phyloP scores from a whole-genome alignment of 1,140 invertebrate species.

The Drosophila tropicalis region DNA sequence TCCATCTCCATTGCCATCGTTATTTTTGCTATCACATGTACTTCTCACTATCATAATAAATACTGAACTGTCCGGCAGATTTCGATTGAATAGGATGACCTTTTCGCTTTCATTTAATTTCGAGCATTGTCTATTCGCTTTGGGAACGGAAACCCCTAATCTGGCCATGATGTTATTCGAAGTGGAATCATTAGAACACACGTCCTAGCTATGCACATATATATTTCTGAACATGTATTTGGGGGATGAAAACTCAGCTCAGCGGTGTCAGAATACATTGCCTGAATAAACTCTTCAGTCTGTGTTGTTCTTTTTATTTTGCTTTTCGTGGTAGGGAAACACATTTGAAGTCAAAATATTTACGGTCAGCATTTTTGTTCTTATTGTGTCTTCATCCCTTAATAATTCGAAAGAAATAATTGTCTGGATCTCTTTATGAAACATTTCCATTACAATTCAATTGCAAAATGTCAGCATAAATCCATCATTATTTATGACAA shows the following conservation, averaged over 20 bases:
- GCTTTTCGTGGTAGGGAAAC: conserved; percentile 29
- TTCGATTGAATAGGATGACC: conserved; percentile 78
- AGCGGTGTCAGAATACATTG: conserved; percentile 42
- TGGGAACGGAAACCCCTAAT: conserved; percentile 83
- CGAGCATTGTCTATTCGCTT: conserved; percentile 77
- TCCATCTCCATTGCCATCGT: conserved; percentile 42
- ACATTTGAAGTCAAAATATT: conserved; percentile 75
- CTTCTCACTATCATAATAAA: conserved; percentile 80
- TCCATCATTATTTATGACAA: conserved; percentile 60
- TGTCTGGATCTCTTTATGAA: conserved; percentile 37
- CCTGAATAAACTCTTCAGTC: conserved; percentile 34
- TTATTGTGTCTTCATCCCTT: conserved; percentile 33
- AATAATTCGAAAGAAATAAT: conserved; percentile 7
- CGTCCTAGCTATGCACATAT: background rate
- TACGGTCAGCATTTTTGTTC: conserved; percentile 78
- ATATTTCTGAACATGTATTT: conserved; percentile 2
- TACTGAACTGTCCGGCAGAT: conserved; percentile 61
- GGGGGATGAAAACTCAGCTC: conserved; percentile 65
- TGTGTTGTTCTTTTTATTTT: conserved; percentile 52
- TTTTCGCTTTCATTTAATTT: conserved; percentile 82
- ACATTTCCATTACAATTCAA: conserved; percentile 61
- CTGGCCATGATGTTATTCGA: conserved; percentile 78
- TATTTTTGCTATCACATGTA: conserved; percentile 40
- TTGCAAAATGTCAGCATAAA: conserved; percentile 51
- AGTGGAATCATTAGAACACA: conserved; percentile 71